Evolutionary conservation across 2,113 vertebrate species (phyloP).

Genomic region (Erpornis zantholeuca): DNA sequence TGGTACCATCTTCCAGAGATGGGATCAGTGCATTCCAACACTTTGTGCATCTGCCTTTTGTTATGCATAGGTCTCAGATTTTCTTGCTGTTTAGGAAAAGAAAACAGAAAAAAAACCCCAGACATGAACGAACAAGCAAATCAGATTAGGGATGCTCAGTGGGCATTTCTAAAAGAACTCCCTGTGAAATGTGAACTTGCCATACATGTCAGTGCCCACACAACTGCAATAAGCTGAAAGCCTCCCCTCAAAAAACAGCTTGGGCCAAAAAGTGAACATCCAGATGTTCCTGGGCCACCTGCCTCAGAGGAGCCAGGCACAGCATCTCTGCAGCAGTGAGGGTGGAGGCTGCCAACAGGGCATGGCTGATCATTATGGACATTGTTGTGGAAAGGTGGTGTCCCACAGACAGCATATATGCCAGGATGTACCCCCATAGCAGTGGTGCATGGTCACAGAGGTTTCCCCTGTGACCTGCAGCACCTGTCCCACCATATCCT

Average conservation of each 20-base stretch:
- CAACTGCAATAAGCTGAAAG: not conserved
- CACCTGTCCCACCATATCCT: not conserved
- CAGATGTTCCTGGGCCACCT: not conserved
- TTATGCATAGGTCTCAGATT: not conserved
- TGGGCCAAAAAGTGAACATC: not conserved
- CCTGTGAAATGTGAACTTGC: not conserved
- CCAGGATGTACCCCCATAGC: fast-evolving
- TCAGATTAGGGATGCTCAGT: not conserved
- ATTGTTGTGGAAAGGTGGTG: not conserved
- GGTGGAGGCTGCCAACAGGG: not conserved
- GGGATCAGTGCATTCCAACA: not conserved
- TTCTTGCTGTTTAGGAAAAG: not conserved
- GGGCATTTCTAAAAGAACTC: not conserved
- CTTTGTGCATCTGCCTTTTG: not conserved
- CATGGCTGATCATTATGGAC: not conserved
- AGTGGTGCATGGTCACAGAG: not conserved
- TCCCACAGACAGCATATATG: not conserved
- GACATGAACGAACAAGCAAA: not conserved
- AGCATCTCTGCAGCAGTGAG: not conserved
- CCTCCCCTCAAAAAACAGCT: not conserved
- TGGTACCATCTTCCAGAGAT: not conserved
- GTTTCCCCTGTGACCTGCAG: not conserved
- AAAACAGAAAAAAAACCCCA: not conserved
- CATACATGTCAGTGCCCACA: not conserved
- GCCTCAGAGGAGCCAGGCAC: not conserved